Conservation (phyloP, 2,888 invertebrate species). For the Xestobium rufovillosum region DNA sequence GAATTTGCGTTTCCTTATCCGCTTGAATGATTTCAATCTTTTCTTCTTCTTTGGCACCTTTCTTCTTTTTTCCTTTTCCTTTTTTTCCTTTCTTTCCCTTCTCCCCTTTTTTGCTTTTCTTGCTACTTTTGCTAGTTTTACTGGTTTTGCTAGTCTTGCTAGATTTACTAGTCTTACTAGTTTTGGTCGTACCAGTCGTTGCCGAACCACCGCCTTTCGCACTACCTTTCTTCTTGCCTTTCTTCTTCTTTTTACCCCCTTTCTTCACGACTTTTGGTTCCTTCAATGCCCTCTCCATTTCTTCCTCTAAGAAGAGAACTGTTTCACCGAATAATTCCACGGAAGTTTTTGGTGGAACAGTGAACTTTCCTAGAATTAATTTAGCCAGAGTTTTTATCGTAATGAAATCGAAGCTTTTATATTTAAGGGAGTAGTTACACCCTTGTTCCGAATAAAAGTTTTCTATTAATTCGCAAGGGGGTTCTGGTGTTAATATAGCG, state of each 20-base stretch:
- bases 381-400: slow-evolving; percentile 45
- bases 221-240: slow-evolving; percentile 4
- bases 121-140: slow-evolving; percentile 15
- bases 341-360: slow-evolving; percentile 37
- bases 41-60: slow-evolving; percentile 13
- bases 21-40: slow-evolving; percentile 25
- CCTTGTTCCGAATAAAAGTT: slow-evolving; percentile 52
- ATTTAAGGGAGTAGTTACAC: slow-evolving; percentile 53
- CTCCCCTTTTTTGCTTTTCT: slow-evolving; percentile 17
- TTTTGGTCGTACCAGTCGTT: slow-evolving; percentile 19
- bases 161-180: slow-evolving; percentile 13
- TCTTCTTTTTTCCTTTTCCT: slow-evolving; percentile 16
- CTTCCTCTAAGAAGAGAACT: slow-evolving; percentile 23
- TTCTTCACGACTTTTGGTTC: slow-evolving; percentile 11
- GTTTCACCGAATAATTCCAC: slow-evolving; percentile 41
- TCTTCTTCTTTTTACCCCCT: slow-evolving; percentile 7
- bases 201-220: slow-evolving; percentile 11
- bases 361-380: slow-evolving; percentile 40
- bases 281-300: slow-evolving; percentile 6
- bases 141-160: slow-evolving; percentile 14
- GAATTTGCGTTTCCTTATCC: slow-evolving; percentile 36
- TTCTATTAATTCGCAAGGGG: slow-evolving; percentile 50
- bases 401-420: slow-evolving; percentile 48
- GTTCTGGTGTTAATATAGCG: slow-evolving; percentile 26
- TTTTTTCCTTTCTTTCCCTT: slow-evolving; percentile 22